Percentiles rank a stretch among this genome's conserved stretches.
phyloP scores from a whole-genome alignment of 2,797 vertebrate species.

The Morus bassanus region DNA sequence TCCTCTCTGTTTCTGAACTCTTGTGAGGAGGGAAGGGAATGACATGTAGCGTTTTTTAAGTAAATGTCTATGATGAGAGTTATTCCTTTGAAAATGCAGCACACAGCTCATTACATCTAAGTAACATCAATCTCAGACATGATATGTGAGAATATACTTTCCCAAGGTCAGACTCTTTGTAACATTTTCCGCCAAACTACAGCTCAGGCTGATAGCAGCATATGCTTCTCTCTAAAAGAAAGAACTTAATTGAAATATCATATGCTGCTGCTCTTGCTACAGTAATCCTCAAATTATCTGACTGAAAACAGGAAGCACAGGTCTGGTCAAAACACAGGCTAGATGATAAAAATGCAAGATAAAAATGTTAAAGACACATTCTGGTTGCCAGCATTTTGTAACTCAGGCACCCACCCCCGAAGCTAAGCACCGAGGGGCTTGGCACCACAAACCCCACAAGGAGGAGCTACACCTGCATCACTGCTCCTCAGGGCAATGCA shows the following conservation, averaged over 20 bases:
- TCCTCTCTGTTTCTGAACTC: not conserved
- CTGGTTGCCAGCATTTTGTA: accelerated
- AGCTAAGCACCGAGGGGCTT: accelerated
- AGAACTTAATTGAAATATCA: not conserved
- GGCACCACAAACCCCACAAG: accelerated
- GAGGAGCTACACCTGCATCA: not conserved
- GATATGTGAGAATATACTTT: not conserved
- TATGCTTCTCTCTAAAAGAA: not conserved
- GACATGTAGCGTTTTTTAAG: not conserved
- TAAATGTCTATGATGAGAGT: not conserved
- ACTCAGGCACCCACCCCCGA: not conserved
- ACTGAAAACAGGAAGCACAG: constrained; percentile 13
- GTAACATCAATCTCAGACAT: not conserved
- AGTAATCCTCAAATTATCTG: constrained; percentile 18
- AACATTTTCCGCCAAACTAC: not conserved
- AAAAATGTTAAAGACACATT: not conserved
- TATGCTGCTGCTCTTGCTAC: not conserved
- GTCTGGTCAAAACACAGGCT: not conserved
- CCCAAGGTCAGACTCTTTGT: not conserved
- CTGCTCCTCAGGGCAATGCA: accelerated
- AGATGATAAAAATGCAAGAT: not conserved
- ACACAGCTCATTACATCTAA: constrained; percentile 4
- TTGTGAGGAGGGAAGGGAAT: not conserved
- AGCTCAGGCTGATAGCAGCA: not conserved
- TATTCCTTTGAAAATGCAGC: constrained; percentile 18